A percentile compares a stretch with the other conserved stretches of the same genome.
phyloP scores from a whole-genome alignment of 2,888 invertebrate genomes.

The Tipula lateralis region DNA sequence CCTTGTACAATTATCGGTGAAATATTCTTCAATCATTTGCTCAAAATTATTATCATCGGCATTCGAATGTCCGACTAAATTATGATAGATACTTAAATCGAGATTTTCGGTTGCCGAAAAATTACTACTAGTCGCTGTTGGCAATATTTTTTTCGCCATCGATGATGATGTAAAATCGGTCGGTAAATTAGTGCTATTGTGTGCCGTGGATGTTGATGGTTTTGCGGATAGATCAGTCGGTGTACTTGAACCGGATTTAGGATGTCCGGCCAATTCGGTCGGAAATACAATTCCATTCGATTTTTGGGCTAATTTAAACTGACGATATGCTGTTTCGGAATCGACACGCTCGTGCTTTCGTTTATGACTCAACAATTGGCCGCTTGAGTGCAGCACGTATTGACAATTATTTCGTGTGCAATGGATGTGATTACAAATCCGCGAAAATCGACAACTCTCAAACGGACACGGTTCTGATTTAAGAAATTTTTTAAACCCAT shows the following conservation, averaged over 20 bases:
- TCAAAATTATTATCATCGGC: slow-evolving; percentile 35
- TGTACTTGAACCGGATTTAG: not conserved
- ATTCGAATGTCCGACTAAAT: not conserved
- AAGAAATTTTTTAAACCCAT: slow-evolving; percentile 98
- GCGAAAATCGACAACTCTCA: slow-evolving; percentile 86
- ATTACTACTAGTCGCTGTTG: not conserved
- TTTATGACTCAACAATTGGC: slow-evolving; percentile 95
- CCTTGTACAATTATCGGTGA: slow-evolving; percentile 36
- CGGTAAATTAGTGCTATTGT: not conserved
- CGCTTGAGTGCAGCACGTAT: slow-evolving; percentile 93
- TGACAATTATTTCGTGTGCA: slow-evolving; percentile 93
- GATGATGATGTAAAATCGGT: slow-evolving; percentile 24
- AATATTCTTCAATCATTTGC: slow-evolving; percentile 36
- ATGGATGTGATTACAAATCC: slow-evolving; percentile 96
- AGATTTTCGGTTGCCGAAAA: not conserved
- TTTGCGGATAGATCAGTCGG: not conserved
- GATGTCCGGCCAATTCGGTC: not conserved
- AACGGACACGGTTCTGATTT: slow-evolving; percentile 93
- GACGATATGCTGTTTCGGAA: slow-evolving; percentile 60
- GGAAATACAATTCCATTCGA: not conserved
- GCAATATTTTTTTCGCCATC: not conserved
- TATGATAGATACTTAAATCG: not conserved
- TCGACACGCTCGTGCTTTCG: slow-evolving; percentile 94
- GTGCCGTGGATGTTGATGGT: not conserved
- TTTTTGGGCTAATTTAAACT: slow-evolving; percentile 40